These are phyloP conservation scores for Tenrec ecaudatus DNA, from an alignment of 2,113 vertebrate species.

Conservation along the genomic window DNA sequence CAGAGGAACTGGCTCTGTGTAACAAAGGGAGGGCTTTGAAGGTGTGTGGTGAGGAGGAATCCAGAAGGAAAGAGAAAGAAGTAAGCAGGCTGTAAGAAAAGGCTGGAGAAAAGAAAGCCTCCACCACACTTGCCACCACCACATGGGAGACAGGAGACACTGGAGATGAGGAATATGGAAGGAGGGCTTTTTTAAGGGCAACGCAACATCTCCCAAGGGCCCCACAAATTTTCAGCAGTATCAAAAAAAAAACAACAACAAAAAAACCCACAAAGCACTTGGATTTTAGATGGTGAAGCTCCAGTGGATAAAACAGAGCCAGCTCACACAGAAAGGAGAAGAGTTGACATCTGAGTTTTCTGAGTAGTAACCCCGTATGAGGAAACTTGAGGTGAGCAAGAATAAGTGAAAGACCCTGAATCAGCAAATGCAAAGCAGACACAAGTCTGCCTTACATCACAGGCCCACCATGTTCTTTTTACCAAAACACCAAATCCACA, in stretches of 20 bases:
- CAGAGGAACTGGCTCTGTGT: not conserved
- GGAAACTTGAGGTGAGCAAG: not conserved
- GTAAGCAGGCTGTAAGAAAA: not conserved
- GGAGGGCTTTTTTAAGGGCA: conserved; percentile 14
- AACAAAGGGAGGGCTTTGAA: not conserved
- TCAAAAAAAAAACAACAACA: no score
- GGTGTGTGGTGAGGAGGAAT: not conserved
- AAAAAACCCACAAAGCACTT: conserved; percentile 49
- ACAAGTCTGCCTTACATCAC: not conserved
- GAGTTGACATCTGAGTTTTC: conserved; percentile 9
- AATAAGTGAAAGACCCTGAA: conserved; percentile 19
- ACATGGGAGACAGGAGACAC: not conserved
- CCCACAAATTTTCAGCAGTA: conserved; percentile 15
- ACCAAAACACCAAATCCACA: not conserved
- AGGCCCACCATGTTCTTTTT: not conserved
- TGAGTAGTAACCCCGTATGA: not conserved
- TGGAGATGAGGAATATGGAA: not conserved
- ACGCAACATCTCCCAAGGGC: not conserved
- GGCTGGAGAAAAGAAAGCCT: conserved; percentile 10
- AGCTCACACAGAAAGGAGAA: conserved; percentile 24
- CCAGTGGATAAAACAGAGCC: conserved; percentile 36
- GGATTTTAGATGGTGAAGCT: not conserved
- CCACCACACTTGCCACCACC: not conserved
- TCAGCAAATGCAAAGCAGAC: not conserved
- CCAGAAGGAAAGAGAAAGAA: not conserved